Base-by-base conservation (phyloP, 2,797 vertebrate species). In the Pachyuromys duprasi region DNA sequence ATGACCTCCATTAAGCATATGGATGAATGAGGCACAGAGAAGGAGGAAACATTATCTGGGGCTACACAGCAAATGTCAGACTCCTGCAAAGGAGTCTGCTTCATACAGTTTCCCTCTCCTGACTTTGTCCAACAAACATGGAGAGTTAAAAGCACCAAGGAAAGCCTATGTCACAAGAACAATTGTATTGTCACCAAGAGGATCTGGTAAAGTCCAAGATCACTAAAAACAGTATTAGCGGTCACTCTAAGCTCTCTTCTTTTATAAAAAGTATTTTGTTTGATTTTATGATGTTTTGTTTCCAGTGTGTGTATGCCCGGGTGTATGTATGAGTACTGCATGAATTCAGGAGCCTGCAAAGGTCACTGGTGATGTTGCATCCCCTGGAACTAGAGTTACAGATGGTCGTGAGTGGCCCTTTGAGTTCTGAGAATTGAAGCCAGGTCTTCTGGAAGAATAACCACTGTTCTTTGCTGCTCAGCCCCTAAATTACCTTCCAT, bases 11-110 rank as follows among this genome's bases (percentile, higher is more conserved):
- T 53, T 82, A 83, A 96, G 76, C 74, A 70, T 18, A 0, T 86
- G 31, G 69, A 60, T 14, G 31, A 70, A 36, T n/a, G 45, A 92
- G 80, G 69, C 86, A 86, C 89, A 96, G 97, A 96, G 90, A 74
- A 83, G 60, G 82, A 96, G 9, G 93, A 78, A 92, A 65, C 81
- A 36, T 82, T 84, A 45, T 76, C 45, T 45, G 20, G 86, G 81
- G n/a, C 78, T 36, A 86, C 74, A 91, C 92, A 97, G 95, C 63
- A 86, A 67, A 78, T 5, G 31, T 0, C 18, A 63, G 70, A 60
- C n/a, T 74, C 49, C 82, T 39, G 9, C 53, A 67, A 79, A 83
- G 80, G n/a, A 86, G 31, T 69, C 89, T 53, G 31, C 15, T 55
- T n/a, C 49, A 36, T 5, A 36, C 0, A 1, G 0, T 11, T 36